A percentile compares a stretch with the other conserved stretches of the same genome.
Evolutionary conservation across 2,113 vertebrate genomes (phyloP).

Genomic region (Alligator mississippiensis): DNA sequence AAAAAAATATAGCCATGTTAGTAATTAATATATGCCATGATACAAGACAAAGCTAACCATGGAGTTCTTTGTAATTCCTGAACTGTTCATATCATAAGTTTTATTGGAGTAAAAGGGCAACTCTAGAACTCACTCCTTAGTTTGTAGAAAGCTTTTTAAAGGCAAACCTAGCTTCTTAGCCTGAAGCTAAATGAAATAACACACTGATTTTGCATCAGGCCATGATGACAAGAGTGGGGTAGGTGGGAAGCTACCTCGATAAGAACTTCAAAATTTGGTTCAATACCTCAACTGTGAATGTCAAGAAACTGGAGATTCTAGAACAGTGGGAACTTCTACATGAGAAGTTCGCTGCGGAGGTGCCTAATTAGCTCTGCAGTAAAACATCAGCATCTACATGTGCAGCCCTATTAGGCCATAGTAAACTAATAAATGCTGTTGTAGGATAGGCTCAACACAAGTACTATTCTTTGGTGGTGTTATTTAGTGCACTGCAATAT

Average conservation of each 20-base stretch:
- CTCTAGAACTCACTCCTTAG: neutral
- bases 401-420: too few relatives aligned
- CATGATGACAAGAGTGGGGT: neutral
- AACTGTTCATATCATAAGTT: neutral
- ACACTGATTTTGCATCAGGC: neutral
- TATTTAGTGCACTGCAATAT: too few relatives aligned
- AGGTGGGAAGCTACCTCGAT: neutral
- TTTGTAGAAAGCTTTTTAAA: neutral
- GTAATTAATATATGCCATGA: conserved; percentile 20
- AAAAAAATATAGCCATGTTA: neutral
- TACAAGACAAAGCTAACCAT: neutral
- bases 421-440: too few relatives aligned
- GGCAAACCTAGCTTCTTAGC: neutral
- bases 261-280: neutral
- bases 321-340: too few relatives aligned
- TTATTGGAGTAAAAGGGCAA: neutral
- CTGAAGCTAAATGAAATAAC: too few relatives aligned
- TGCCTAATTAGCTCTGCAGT: too few relatives aligned
- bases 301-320: neutral
- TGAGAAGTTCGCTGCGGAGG: too few relatives aligned
- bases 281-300: neutral
- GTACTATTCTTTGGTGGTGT: too few relatives aligned
- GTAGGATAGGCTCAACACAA: too few relatives aligned
- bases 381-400: too few relatives aligned
- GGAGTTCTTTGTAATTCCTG: neutral